A percentile compares a stretch with the other conserved stretches of the same genome.
phyloP scores from a whole-genome alignment of 2,888 invertebrate genomes.

The Balanococcus diminutus region DNA sequence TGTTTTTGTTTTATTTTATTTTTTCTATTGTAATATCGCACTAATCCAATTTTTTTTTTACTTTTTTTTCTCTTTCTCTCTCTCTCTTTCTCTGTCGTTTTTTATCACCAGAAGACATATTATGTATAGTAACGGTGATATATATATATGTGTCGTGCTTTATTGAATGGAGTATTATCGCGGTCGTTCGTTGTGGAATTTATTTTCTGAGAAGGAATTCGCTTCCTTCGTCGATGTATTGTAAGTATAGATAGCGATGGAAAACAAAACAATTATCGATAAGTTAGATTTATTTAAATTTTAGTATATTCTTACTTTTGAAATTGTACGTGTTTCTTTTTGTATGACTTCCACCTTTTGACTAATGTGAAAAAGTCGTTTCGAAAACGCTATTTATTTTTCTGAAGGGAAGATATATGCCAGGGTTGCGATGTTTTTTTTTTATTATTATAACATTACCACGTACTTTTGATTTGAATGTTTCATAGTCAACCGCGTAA shows the following conservation, averaged over 20 bases:
- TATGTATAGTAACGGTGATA: not conserved
- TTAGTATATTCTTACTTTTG: constrained; percentile 9
- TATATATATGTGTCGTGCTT: not conserved
- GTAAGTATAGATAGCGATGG: not conserved
- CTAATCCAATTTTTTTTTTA: not conserved
- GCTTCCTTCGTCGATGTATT: not conserved
- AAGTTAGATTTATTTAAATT: constrained; percentile 32
- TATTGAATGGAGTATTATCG: not conserved
- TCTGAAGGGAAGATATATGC: not conserved
- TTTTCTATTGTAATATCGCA: not conserved
- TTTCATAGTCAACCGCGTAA: not conserved
- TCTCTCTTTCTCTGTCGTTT: not conserved
- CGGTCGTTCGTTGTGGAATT: not conserved
- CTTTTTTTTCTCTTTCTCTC: not conserved
- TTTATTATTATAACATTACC: constrained; percentile 18
- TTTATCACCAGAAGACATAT: constrained; percentile 3
- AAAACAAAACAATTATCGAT: constrained; percentile 12
- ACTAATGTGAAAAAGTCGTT: constrained; percentile 1
- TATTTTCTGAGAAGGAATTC: not conserved
- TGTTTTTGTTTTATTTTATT: not conserved
- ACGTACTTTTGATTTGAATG: constrained; percentile 3
- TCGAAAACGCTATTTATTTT: not conserved
- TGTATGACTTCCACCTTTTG: constrained; percentile 13
- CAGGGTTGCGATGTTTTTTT: not conserved
- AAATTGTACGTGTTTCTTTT: not conserved